A percentile compares a stretch with the other conserved stretches of the same genome.
Conservation (phyloP, 2,888 invertebrate species). For the Drosophila barbarae region DNA sequence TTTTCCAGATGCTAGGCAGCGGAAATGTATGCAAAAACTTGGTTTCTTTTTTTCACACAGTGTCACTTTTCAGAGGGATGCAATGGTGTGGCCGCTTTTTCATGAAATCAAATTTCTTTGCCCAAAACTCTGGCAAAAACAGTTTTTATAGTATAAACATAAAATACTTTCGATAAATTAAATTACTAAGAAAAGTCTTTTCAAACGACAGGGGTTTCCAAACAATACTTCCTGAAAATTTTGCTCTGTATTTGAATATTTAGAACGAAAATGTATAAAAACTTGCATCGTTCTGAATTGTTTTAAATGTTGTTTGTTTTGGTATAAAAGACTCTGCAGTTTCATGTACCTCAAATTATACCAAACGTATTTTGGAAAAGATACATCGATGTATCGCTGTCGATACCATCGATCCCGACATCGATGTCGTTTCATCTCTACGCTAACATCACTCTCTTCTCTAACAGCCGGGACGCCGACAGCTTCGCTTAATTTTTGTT, state of each 20-base stretch:
- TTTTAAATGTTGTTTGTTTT: not conserved
- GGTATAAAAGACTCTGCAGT: not conserved
- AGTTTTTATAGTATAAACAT: not conserved
- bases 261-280: not conserved
- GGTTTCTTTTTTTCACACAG: constrained; percentile 27
- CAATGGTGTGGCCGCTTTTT: constrained; percentile 5
- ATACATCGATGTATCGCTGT: too few species aligned
- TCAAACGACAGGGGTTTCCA: not conserved
- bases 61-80: constrained; percentile 22
- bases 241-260: not conserved
- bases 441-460: not conserved
- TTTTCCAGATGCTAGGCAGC: not conserved
- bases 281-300: not conserved
- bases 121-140: not conserved
- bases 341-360: not conserved
- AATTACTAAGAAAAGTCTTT: not conserved
- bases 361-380: too few species aligned
- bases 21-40: constrained; percentile 18
- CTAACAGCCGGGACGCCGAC: constrained; percentile 23
- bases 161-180: not conserved
- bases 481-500: constrained; percentile 44
- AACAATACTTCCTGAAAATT: not conserved
- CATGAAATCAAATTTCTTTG: not conserved
- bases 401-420: not conserved
- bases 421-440: not conserved